These are phyloP conservation scores for Holotrichia oblita DNA, from an alignment of 1,140 invertebrate genomes.

Conservation along the genomic window DNA sequence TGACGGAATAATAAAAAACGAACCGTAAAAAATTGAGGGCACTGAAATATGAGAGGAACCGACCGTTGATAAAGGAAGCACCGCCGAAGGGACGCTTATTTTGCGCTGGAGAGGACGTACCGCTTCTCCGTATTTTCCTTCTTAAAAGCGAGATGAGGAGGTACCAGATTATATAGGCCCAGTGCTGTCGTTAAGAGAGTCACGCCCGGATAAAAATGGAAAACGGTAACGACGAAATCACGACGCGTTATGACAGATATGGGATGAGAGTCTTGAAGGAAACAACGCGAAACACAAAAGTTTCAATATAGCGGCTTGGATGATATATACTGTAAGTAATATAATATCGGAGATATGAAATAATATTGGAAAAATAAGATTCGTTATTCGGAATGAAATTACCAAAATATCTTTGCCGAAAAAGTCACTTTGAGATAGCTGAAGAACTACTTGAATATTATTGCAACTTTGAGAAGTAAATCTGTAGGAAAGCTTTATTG, in stretches of 20 bases:
- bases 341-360: too few relatives aligned
- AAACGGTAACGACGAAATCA: constrained; percentile 11
- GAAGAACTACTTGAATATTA: too few relatives aligned
- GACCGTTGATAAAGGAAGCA: constrained; percentile 6
- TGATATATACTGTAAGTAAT: too few relatives aligned
- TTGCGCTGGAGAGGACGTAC: not conserved
- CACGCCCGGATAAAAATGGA: constrained; percentile 2
- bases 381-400: too few relatives aligned
- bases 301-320: not conserved
- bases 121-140: not conserved
- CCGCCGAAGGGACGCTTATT: not conserved
- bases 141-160: not conserved
- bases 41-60: constrained; percentile 26
- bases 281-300: not conserved
- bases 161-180: not conserved
- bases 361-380: too few relatives aligned
- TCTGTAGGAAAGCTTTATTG: too few relatives aligned
- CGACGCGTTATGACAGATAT: constrained; percentile 13
- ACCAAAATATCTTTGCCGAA: too few relatives aligned
- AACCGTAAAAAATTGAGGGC: constrained; percentile 26
- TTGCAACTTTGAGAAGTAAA: too few relatives aligned
- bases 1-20: constrained; percentile 31
- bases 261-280: not conserved
- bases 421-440: too few relatives aligned
- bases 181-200: constrained; percentile 18